Conservation (phyloP, 2,888 invertebrate species). For the Callyntrura guangdongensis region DNA sequence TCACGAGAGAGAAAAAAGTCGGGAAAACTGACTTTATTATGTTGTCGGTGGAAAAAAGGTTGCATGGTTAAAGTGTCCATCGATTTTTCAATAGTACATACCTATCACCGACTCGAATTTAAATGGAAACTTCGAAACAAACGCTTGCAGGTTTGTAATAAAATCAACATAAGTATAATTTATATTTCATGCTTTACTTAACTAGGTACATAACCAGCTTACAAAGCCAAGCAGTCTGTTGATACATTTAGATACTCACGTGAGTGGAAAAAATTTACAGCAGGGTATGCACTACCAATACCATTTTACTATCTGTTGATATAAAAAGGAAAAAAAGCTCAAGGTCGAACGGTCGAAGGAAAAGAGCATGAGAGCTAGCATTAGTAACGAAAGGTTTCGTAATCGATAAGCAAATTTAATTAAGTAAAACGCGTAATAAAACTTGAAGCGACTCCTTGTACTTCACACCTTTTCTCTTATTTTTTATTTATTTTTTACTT, state of each 20-base stretch:
- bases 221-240: background rate
- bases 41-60: too few relatives aligned
- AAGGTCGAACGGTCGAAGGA: constrained; percentile 69
- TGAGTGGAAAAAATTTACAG: background rate
- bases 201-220: background rate
- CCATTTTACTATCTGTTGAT: background rate
- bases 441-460: constrained; percentile 42
- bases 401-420: constrained; percentile 67
- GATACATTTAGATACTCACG: background rate
- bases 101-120: too few relatives aligned
- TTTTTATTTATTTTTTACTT: constrained; percentile 39
- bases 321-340: constrained; percentile 30
- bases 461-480: constrained; percentile 68
- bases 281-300: background rate
- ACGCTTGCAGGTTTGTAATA: too few relatives aligned
- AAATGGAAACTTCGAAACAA: too few relatives aligned
- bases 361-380: constrained; percentile 8
- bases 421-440: constrained; percentile 41
- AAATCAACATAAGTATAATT: background rate
- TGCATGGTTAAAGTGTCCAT: too few relatives aligned
- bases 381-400: constrained; percentile 17
- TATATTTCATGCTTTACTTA: background rate
- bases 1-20: too few relatives aligned
- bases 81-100: too few relatives aligned
- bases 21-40: too few relatives aligned